Base-by-base conservation (phyloP, 53 echinoderm and acorn worm species). In the Glandiceps talaboti region DNA sequence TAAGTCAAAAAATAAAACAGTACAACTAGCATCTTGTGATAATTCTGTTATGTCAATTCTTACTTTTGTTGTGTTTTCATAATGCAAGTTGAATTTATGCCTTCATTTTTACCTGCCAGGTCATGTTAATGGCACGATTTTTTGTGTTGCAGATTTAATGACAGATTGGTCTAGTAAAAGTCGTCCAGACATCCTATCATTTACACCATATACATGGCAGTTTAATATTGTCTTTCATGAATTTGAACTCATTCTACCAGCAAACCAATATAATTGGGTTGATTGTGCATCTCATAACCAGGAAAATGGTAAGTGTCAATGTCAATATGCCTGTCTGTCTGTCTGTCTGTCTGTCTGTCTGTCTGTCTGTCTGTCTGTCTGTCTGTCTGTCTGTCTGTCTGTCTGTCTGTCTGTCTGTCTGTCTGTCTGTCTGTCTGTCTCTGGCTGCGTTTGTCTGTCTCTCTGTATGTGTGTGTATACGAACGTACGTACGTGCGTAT, bases 181-280 rank as follows among this genome's bases (percentile, higher is more conserved):
- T 45, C 85, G 90, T 26, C 91, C 89, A 33, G 99, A 99, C 76
- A 84, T 93, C 33, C 89, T 93, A 78, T 87, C 80, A 74, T 99
- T 99, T 82, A 79, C 92, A 1, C 99, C 99, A 0, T 99, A 91
- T 89, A 91, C 99, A 31, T 81, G 92, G 77, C 87, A 89, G 31
- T 74, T 91, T 33, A 99, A 99, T 86, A 93, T 93, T 80, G 86
- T 85, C 73, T 75, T 99, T 30, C 83, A 84, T 30, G 86, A 99
- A 78, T 99, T 99, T 89, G 99, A 93, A 64, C 84, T 99, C n/a
- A 76, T 91, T 32, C 88, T 99, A 32, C 91, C 93, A 0, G 83
- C 86, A 80, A 99, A 99, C 33, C 83, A 88, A 74, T 89, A 93
- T 83, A 99, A 99, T 79, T 99, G 99, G 99, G 82, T 99, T 0